Evolutionary conservation across 2,888 invertebrate genomes (phyloP), one percentile per base, ranked within the genome.

Genomic region (Drosophila anomalata): DNA sequence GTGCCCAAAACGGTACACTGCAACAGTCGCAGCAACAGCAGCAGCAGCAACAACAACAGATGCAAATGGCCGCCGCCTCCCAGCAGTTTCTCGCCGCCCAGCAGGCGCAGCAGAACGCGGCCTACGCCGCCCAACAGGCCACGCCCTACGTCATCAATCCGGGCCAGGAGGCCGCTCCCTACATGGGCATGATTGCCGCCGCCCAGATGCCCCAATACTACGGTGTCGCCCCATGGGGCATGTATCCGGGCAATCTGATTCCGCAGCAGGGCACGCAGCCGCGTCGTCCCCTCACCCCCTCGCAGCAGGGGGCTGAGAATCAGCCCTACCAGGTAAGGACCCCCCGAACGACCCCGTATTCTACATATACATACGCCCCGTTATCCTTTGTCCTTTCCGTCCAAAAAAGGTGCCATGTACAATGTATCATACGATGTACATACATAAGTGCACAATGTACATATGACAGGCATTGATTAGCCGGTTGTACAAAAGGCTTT

Each of bases 141-240:
- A 95, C 96, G 50, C 96, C 96, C 58, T 97, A 97, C 91, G 96
- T 97, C 88, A 95, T 97, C 87, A 97, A 97, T 92, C 95, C 97
- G 55, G 93, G 93, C 33, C 95, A 95, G 91, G 95, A 95, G 91
- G 92, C 92, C 29, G 92, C 94, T 76, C 97, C 97, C 31, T 98
- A 97, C 92, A 96, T 96, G 89, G 95, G 96, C 65, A 93, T 97
- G 89, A 95, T 96, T 89, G 95, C 97, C 89, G 95, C 97, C 89
- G 95, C 94, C 92, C 94, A 96, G 91, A 94, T 97, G 87, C 98
- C 97, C 89, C 90, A 89, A 55, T 98, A 98, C 93, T 98, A 98
- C 92, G 96, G 97, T 63, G 96, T 97, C 77, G 95, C 96, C 56
- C 97, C 97, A 31, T 98, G 98, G 97, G 95, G 96, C 78, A 96